Evolutionary conservation across 30 jellyfish, hydroid and myxozoan species (phyloP).

Genomic region (Turritopsis dohrnii): DNA sequence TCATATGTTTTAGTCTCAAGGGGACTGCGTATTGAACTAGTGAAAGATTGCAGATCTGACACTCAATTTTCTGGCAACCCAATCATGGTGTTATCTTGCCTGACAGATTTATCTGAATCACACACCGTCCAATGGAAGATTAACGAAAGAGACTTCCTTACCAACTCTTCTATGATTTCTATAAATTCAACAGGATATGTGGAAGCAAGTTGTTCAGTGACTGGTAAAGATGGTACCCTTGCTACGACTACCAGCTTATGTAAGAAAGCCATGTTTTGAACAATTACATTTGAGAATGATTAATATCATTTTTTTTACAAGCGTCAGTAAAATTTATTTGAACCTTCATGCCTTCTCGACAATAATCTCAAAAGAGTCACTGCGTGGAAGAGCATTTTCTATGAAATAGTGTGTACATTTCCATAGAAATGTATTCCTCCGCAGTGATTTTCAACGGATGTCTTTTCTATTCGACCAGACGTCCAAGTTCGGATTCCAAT

Average conservation of each 20-base stretch:
- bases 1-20: background rate
- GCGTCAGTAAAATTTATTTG: too few relatives aligned
- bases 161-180: background rate
- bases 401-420: too few relatives aligned
- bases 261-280: background rate
- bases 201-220: background rate
- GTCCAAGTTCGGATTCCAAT: too few relatives aligned
- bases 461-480: too few relatives aligned
- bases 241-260: background rate
- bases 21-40: background rate
- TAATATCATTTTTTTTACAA: too few relatives aligned
- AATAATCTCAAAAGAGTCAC: too few relatives aligned
- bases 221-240: background rate
- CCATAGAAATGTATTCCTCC: too few relatives aligned
- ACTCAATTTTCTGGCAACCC: background rate
- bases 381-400: too few relatives aligned
- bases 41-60: background rate
- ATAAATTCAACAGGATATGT: background rate
- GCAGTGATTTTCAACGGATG: too few relatives aligned
- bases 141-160: background rate
- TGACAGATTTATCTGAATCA: background rate
- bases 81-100: background rate
- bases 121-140: background rate
- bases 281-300: background rate
- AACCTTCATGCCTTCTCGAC: too few relatives aligned